Evolutionary conservation across 2,113 vertebrate species (phyloP).

Genomic region (Sapajus apella): DNA sequence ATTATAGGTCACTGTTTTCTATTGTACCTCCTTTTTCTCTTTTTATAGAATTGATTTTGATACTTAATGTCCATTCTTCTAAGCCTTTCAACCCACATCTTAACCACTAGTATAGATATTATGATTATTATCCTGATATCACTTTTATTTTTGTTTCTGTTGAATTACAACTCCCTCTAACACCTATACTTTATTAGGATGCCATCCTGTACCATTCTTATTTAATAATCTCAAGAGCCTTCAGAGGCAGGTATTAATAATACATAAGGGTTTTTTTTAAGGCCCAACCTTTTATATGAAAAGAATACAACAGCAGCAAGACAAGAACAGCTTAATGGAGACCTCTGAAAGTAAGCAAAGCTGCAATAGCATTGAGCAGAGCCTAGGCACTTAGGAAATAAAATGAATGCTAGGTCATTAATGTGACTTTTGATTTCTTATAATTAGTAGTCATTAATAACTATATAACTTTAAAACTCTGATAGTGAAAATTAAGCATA

Average conservation of each 20-base stretch:
- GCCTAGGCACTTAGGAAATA: background rate
- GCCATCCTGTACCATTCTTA: background rate
- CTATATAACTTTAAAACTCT: background rate
- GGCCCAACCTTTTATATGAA: background rate
- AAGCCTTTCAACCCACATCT: background rate
- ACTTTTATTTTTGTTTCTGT: conserved; percentile 27
- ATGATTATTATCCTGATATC: background rate
- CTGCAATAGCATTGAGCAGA: background rate
- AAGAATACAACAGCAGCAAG: background rate
- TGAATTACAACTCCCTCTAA: background rate
- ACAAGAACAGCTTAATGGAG: background rate
- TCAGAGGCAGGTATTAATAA: background rate
- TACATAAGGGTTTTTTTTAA: background rate
- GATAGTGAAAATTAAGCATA: background rate
- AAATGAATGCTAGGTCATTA: background rate
- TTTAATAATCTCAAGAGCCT: background rate
- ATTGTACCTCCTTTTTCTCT: background rate
- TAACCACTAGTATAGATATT: background rate
- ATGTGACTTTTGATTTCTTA: background rate
- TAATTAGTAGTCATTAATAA: background rate
- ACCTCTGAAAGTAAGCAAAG: background rate
- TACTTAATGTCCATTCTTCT: background rate
- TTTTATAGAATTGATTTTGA: conserved; percentile 39
- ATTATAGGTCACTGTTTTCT: background rate
- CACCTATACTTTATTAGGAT: background rate